Conservation (phyloP, 2,888 invertebrate genomes). For the Macaria liturata region DNA sequence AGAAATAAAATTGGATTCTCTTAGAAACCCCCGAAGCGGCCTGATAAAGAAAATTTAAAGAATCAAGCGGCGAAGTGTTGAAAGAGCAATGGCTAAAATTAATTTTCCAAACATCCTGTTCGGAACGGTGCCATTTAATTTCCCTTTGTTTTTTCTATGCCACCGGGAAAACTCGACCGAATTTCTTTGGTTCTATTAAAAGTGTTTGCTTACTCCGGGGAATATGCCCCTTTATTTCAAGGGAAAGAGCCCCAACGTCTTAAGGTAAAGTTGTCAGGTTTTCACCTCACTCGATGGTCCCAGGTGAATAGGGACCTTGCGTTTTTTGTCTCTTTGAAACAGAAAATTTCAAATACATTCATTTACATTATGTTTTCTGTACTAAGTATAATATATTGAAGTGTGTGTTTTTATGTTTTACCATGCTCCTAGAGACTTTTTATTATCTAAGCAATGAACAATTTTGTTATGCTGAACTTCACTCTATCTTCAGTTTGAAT, state of each 20-base stretch:
- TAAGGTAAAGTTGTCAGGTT: constrained; percentile 41
- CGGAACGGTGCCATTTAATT: constrained; percentile 38
- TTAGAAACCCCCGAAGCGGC: no score
- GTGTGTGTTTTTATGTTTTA: no score
- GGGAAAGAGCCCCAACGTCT: constrained; percentile 30
- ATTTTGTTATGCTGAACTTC: no score
- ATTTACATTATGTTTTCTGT: no score
- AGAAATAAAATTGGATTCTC: no score
- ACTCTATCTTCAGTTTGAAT: no score
- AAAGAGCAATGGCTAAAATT: constrained; percentile 17
- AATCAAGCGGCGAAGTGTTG: constrained; percentile 2
- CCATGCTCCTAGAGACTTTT: no score
- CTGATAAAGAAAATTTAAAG: constrained; percentile 15
- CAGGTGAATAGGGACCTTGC: constrained; percentile 44
- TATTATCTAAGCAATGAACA: no score
- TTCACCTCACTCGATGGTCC: constrained; percentile 38
- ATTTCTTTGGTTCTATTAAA: constrained; percentile 51
- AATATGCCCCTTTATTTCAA: constrained; percentile 37
- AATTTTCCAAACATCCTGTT: constrained; percentile 20
- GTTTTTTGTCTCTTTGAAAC: not conserved
- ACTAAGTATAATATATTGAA: no score
- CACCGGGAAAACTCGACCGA: constrained; percentile 37
- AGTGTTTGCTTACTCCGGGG: constrained; percentile 52
- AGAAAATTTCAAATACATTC: no score
- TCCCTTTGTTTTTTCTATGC: constrained; percentile 38